Conservation (phyloP, 2,888 invertebrate species). For the Syrista parreyssii region DNA sequence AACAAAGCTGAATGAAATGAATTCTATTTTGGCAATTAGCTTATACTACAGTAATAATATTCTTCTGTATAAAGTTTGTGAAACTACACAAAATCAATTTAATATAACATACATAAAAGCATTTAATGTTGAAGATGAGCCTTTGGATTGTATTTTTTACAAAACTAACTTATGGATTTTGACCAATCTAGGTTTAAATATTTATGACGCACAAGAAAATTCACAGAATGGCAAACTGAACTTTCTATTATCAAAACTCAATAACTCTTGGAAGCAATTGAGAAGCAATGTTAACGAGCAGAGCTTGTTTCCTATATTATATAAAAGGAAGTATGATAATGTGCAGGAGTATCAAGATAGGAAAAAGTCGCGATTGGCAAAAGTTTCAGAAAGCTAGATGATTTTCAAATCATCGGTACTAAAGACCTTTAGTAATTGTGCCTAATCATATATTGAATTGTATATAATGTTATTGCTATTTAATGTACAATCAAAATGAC, state of each 20-base stretch:
- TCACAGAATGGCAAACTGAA: slow-evolving; percentile 50
- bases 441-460: not conserved
- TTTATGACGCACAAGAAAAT: slow-evolving; percentile 61
- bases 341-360: slow-evolving; percentile 82
- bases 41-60: slow-evolving; percentile 68
- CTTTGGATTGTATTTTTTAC: slow-evolving; percentile 63
- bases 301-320: slow-evolving; percentile 68
- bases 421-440: not conserved
- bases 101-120: slow-evolving; percentile 57
- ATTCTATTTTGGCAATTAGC: slow-evolving; percentile 68
- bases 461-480: not conserved
- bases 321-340: slow-evolving; percentile 84
- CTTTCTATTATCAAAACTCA: slow-evolving; percentile 37
- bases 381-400: slow-evolving; percentile 35
- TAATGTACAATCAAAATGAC: not conserved
- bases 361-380: slow-evolving; percentile 77
- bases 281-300: slow-evolving; percentile 38
- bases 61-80: slow-evolving; percentile 65
- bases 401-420: not conserved
- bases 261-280: slow-evolving; percentile 46
- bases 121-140: slow-evolving; percentile 65
- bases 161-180: slow-evolving; percentile 62
- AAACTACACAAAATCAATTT: slow-evolving; percentile 41
- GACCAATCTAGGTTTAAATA: slow-evolving; percentile 54
- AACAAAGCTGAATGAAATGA: slow-evolving; percentile 49